Evolutionary conservation across 2,797 vertebrate genomes (phyloP), one percentile per base, ranked within the genome.

Genomic region (Triplophysa yarkandensis): DNA sequence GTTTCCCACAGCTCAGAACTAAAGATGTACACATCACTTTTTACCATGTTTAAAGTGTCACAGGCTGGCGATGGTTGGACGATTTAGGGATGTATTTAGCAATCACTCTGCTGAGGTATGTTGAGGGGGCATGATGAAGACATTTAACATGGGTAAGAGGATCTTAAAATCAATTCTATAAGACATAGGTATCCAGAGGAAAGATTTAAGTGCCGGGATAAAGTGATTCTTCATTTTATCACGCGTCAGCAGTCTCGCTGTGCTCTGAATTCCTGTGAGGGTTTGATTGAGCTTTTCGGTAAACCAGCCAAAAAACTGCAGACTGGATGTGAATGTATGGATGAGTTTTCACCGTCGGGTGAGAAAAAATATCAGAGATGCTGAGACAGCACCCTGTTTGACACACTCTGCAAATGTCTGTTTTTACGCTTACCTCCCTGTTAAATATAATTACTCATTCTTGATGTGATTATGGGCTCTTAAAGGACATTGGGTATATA

Each of bases 81-180:
- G 52, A 55, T 55, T 11, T 55, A 55, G 13, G 25, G 28, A 25
- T 27, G 14, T 55, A 23, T 55, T 27, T 28, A 54, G 25, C 7
- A 27, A 27, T 55, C 25, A 27, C 13, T 25, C 13, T 25, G 5
- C 25, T 27, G 7, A 55, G 14, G 14, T 27, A 55, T 28, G 52
- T 55, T 14, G 25, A 6, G 14, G 2, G 28, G 28, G 14, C 52
- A 7, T 6, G 21, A 55, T 55, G 4, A 55, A 55, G 52, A 55
- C 25, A 55, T 55, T 55, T 28, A 28, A 55, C 14, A 55, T 55
- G 25, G 14, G 27, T 28, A 55, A 55, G 10, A 54, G 23, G 50
- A 27, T 54, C 50, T 14, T 54, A 10, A 54, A 55, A 28, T 55
- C 52, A 55, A 27, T 55, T 55, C 52, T 52, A 23, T 52, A 25